Conservation (phyloP, 2,113 vertebrate species). For the Corvus cornix region DNA sequence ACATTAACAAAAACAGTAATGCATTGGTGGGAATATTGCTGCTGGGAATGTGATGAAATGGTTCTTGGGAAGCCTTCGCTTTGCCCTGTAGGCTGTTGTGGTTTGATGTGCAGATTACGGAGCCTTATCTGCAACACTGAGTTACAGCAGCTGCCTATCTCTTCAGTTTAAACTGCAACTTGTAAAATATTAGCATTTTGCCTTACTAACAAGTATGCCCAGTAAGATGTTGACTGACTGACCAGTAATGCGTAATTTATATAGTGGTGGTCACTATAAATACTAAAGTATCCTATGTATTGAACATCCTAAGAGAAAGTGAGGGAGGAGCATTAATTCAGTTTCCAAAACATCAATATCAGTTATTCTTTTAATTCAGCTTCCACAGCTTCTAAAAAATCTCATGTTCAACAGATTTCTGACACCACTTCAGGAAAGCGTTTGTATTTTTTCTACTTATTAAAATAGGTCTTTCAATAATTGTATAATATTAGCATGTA, state of each 20-base stretch:
- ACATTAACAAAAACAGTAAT: not conserved
- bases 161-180: not conserved
- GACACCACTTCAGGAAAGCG: not conserved
- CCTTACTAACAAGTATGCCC: not conserved
- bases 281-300: not conserved
- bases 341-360: not conserved
- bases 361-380: not conserved
- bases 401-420: not conserved
- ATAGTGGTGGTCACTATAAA: not conserved
- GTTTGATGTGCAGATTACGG: not conserved
- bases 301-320: not conserved
- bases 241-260: not conserved
- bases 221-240: not conserved
- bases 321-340: not conserved
- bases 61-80: not conserved
- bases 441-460: not conserved
- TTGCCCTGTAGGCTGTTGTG: not conserved
- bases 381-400: not conserved
- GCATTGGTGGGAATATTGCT: not conserved
- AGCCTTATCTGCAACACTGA: not conserved
- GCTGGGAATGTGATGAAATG: not conserved
- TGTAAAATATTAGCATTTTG: not conserved
- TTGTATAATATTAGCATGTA: not conserved
- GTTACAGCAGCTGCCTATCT: not conserved
- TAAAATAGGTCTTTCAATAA: not conserved